These are phyloP conservation scores for Nyctibius bracteatus DNA, from an alignment of 2,113 vertebrate genomes.

Conservation along the genomic window DNA sequence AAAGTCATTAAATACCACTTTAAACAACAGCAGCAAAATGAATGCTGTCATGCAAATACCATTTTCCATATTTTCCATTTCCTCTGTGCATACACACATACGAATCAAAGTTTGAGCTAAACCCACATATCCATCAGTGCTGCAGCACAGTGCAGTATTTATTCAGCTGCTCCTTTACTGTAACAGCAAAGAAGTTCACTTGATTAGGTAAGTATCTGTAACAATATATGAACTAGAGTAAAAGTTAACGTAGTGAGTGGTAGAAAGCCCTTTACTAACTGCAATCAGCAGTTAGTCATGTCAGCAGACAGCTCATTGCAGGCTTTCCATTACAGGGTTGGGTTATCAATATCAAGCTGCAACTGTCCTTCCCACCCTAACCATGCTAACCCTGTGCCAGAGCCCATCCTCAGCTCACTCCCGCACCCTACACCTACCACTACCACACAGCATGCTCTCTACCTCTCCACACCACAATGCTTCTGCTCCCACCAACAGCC, in stretches of 20 bases:
- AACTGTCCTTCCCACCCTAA: not conserved
- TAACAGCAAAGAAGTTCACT: not conserved
- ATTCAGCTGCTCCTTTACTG: not conserved
- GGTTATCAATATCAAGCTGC: not conserved
- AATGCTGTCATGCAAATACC: not conserved
- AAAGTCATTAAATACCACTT: not conserved
- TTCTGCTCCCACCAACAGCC: not conserved
- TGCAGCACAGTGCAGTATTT: not conserved
- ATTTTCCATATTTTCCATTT: not conserved
- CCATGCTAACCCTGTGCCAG: accelerated
- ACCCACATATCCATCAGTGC: not conserved
- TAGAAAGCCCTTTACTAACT: not conserved
- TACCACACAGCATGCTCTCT: not conserved
- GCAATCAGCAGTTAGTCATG: not conserved
- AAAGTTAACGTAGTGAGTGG: not conserved
- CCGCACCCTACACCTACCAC: accelerated
- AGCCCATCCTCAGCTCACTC: not conserved
- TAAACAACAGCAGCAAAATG: not conserved
- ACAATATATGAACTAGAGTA: not conserved
- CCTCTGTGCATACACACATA: not conserved
- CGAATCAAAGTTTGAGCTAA: not conserved
- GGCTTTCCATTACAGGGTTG: not conserved
- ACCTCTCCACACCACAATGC: not conserved
- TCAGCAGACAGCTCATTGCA: not conserved
- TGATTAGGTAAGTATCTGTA: not conserved